Evolutionary conservation across 1,140 invertebrate species (phyloP), one percentile per base, ranked within the genome.

Genomic region (Stenopsyche tienmushanensis): DNA sequence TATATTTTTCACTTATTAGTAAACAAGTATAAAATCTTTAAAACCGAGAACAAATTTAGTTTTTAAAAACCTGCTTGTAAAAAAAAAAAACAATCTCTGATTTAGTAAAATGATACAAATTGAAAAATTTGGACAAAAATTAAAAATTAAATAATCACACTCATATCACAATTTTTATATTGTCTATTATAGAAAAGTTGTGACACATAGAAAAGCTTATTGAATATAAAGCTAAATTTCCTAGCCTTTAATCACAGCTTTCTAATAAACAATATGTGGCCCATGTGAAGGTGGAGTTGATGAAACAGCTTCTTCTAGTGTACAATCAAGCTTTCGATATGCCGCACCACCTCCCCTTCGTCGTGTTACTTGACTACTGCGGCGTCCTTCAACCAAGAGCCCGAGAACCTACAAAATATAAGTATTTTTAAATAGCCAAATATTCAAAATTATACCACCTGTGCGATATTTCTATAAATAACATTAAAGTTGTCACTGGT

Each of bases 241-340:
- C n/a, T n/a, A n/a, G n/a, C n/a, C n/a, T n/a, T n/a, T n/a, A 18
- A 63, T 63, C 60, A 64, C 49, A 64, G 49, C 17, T 53, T 25
- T 9, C n/a, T 55, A 64, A 54, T 70, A 70, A 10, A 66, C 64
- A 42, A 70, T 66, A 62, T 70, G 53, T 26, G 67, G 67, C 5
- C 34, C 49, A 39, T 70, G 67, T 0, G 67, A 66, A 15, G 67
- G 67, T 17, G 67, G 67, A 8, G 67, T 60, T 8, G 67, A 70
- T 39, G 47, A 65, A n/a, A 70, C 67, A 10, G 64, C 64, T 59
- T 66, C 67, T 42, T 70, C 67, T 8, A 70, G 45, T 9, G 67
- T 70, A 60, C 54, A 66, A 55, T 70, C 67, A 7, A 70, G 47
- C 25, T 70, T 70, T 2, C 67, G 23, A 44, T 70, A 70, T 42